A percentile compares a stretch with the other conserved stretches of the same genome.
These are phyloP conservation scores for Crotalus tigris DNA, from an alignment of 2,113 vertebrate species.

Conservation along the genomic window DNA sequence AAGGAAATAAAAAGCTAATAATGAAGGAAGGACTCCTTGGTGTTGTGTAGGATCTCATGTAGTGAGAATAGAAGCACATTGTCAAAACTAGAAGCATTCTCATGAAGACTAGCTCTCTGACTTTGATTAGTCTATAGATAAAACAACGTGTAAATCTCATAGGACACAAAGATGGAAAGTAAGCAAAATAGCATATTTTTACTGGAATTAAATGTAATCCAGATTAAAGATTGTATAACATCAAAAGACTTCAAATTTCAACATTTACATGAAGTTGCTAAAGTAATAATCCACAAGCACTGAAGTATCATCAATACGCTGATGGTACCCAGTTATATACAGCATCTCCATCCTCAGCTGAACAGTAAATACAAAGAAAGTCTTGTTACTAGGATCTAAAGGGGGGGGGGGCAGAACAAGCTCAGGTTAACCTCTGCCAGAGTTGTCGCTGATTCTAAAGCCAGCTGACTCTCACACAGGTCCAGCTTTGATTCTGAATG, in stretches of 20 bases:
- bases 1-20: neutral
- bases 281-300: neutral
- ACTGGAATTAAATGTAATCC: neutral
- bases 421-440: neutral
- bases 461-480: neutral
- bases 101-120: neutral
- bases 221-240: neutral
- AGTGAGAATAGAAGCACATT: neutral
- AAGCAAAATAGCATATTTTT: neutral
- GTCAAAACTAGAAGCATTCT: neutral
- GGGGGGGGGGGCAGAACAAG: neutral
- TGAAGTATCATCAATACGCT: neutral
- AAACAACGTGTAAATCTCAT: neutral
- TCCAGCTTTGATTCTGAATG: neutral
- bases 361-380: neutral
- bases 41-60: neutral
- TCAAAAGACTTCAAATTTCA: neutral
- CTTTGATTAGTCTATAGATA: neutral
- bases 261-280: neutral
- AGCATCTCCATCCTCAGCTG: neutral
- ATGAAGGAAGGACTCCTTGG: neutral
- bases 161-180: neutral
- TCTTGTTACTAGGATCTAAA: neutral
- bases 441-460: neutral
- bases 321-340: neutral